These are phyloP conservation scores for Urocolius indicus DNA, from an alignment of 2,113 vertebrate genomes.

Conservation along the genomic window DNA sequence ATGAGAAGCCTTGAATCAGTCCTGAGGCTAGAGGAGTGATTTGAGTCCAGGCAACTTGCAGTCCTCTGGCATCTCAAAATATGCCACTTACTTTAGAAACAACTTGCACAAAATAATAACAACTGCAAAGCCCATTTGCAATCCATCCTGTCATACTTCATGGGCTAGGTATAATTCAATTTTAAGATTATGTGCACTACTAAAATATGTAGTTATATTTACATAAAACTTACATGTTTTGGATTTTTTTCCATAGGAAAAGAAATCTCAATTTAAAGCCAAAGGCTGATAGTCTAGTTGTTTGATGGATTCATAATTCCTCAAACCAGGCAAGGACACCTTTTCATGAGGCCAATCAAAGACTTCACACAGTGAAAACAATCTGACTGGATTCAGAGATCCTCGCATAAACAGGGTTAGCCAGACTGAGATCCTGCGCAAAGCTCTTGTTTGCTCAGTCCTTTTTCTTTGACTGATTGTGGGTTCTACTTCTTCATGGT, in stretches of 20 bases:
- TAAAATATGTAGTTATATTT: neutral
- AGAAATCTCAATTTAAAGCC: neutral
- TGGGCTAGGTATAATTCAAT: neutral
- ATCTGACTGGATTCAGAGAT: neutral
- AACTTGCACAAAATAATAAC: neutral
- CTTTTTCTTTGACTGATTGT: neutral
- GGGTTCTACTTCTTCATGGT: neutral
- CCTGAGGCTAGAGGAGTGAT: neutral
- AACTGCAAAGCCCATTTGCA: neutral
- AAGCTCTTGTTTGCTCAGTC: neutral
- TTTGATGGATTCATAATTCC: neutral
- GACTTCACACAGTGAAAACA: neutral
- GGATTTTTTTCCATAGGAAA: neutral
- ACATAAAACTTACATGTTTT: neutral
- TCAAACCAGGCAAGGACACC: neutral
- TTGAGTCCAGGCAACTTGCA: neutral
- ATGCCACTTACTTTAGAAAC: neutral
- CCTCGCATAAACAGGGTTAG: accelerated
- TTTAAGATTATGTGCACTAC: neutral
- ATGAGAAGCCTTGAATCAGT: neutral
- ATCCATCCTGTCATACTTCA: neutral
- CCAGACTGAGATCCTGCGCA: neutral
- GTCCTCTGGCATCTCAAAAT: neutral
- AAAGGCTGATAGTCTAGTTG: neutral
- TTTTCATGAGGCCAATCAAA: neutral